Percentiles rank a stretch among this genome's conserved stretches.
Evolutionary conservation across 2,888 invertebrate species (phyloP).

Genomic region (Druceiella hillmani): DNA sequence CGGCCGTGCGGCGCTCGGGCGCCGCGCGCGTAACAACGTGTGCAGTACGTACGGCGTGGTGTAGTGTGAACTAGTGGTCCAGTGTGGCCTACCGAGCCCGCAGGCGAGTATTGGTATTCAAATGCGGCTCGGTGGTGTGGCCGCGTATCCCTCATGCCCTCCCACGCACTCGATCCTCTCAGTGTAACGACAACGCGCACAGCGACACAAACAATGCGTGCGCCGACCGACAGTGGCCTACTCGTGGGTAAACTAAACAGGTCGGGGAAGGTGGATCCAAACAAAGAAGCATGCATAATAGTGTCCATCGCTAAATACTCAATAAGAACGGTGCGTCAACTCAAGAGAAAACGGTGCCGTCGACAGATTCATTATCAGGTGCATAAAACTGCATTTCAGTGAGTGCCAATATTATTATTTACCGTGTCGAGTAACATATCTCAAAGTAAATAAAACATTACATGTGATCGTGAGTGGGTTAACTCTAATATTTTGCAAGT

Average conservation of each 20-base stretch:
- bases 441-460: slow-evolving; percentile 52
- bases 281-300: slow-evolving; percentile 50
- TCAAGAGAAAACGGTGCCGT: slow-evolving; percentile 51
- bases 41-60: slow-evolving; percentile 47
- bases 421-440: slow-evolving; percentile 27
- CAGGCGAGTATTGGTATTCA: slow-evolving; percentile 66
- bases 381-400: slow-evolving; percentile 54
- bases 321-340: slow-evolving; percentile 52
- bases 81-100: slow-evolving; percentile 25
- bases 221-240: too few species aligned
- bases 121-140: slow-evolving; percentile 58
- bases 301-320: slow-evolving; percentile 54
- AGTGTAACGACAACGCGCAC: slow-evolving; percentile 2
- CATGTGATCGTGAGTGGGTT: slow-evolving; percentile 66
- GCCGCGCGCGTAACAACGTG: slow-evolving; percentile 29
- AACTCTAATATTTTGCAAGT: too few species aligned
- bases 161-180: background rate
- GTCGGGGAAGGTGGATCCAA: slow-evolving; percentile 23
- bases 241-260: background rate
- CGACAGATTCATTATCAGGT: slow-evolving; percentile 46
- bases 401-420: slow-evolving; percentile 45
- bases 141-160: slow-evolving; percentile 5
- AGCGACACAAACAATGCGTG: slow-evolving; percentile 6
- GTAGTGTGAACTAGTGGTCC: slow-evolving; percentile 27
- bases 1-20: slow-evolving; percentile 40